Conservation (phyloP, 2,797 vertebrate species). For the Neoniphon sammara region DNA sequence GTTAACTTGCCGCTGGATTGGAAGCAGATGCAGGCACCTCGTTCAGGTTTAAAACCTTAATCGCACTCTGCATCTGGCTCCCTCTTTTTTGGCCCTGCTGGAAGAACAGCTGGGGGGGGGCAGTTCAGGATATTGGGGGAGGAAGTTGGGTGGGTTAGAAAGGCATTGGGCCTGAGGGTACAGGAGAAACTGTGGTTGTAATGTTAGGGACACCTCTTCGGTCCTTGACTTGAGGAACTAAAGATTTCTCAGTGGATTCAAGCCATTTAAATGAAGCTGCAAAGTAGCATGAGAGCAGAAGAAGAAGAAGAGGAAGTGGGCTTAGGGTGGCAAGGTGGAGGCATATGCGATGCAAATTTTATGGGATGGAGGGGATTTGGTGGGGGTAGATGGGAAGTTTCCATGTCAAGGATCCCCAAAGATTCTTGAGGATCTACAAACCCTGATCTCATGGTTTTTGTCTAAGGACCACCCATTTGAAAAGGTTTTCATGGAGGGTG, state of each 20-base stretch:
- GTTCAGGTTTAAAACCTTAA: constrained; percentile 80
- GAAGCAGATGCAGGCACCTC: constrained; percentile 82
- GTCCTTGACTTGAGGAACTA: constrained; percentile 69
- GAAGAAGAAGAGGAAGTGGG: constrained; percentile 33
- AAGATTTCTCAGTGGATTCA: constrained; percentile 76
- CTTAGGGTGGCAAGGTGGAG: constrained; percentile 70
- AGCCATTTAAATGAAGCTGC: constrained; percentile 77
- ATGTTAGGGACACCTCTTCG: constrained; percentile 63
- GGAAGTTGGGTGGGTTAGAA: constrained; percentile 39
- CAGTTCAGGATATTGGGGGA: constrained; percentile 1
- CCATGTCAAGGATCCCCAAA: constrained; percentile 11
- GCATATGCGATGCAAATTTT: constrained; percentile 70
- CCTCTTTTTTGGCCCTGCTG: constrained; percentile 46
- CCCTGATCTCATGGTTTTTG: too few relatives aligned
- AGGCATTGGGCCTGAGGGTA: constrained; percentile 28
- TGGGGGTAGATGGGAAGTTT: constrained; percentile 26
- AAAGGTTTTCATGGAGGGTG: too few relatives aligned
- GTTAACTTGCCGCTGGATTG: constrained; percentile 77
- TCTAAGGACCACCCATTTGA: too few relatives aligned
- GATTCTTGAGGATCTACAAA: too few relatives aligned
- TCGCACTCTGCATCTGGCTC: constrained; percentile 69
- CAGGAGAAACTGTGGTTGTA: constrained; percentile 35
- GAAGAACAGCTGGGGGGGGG: constrained; percentile 57
- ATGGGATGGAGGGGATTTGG: constrained; percentile 35
- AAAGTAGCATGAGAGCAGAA: constrained; percentile 52